A percentile compares a stretch with the other conserved stretches of the same genome.
These are phyloP conservation scores for Parotocinclus haroldoi DNA, from an alignment of 2,797 vertebrate genomes.

Conservation along the genomic window DNA sequence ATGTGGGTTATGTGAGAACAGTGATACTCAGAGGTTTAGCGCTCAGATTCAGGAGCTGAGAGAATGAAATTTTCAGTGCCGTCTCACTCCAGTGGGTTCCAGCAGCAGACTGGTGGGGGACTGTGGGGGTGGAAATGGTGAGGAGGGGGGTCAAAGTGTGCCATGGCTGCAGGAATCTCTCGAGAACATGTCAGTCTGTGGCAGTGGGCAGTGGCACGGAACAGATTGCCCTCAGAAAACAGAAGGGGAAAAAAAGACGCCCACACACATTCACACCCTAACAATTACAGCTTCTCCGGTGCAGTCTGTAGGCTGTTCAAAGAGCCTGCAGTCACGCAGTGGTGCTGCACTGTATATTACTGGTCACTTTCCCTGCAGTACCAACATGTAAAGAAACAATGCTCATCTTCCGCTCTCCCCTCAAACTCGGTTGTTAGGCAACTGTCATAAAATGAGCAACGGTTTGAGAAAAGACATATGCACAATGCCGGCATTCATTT, in stretches of 20 bases:
- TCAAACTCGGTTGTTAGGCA: conserved; percentile 36
- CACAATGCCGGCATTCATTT: conserved; percentile 42
- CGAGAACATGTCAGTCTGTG: conserved; percentile 60
- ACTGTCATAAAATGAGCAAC: conserved; percentile 42
- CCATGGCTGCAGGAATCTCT: conserved; percentile 50
- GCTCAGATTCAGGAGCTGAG: conserved; percentile 41
- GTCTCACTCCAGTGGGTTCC: conserved; percentile 61
- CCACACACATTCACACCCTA: conserved; percentile 36
- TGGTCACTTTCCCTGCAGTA: conserved; percentile 9
- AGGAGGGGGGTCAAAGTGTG: conserved; percentile 32
- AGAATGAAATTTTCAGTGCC: conserved; percentile 59
- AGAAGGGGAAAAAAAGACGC: conserved; percentile 11
- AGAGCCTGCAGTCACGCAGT: conserved; percentile 1
- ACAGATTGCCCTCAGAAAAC: conserved; percentile 65
- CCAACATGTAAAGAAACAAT: conserved; percentile 11
- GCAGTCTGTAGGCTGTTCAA: conserved; percentile 11
- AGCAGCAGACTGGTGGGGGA: conserved; percentile 46
- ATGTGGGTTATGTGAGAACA: conserved; percentile 40
- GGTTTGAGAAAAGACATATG: conserved; percentile 34
- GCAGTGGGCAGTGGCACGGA: conserved; percentile 58
- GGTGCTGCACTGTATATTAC: conserved; percentile 12
- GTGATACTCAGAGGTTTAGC: conserved; percentile 12
- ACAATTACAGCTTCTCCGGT: conserved; percentile 33
- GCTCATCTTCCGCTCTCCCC: conserved; percentile 24
- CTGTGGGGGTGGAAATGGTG: conserved; percentile 9